Percentiles rank a stretch among this genome's conserved stretches.
These are phyloP conservation scores for Parambassis ranga DNA, from an alignment of 2,797 vertebrate genomes.

Conservation along the genomic window DNA sequence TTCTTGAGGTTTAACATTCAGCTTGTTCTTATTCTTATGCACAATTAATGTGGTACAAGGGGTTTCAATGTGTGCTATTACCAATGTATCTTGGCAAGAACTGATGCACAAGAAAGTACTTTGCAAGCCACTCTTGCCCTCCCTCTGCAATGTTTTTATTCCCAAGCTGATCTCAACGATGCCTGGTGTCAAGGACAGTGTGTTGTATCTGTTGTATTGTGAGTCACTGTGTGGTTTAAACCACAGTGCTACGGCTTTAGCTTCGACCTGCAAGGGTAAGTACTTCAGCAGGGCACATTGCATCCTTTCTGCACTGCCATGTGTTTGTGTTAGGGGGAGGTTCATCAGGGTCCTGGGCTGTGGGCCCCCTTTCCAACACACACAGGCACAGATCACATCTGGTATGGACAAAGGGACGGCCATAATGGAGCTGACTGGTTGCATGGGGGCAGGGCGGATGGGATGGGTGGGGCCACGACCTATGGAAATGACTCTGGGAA, in stretches of 20 bases:
- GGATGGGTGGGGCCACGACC: conserved; percentile 53
- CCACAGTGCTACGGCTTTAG: background rate
- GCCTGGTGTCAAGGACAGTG: background rate
- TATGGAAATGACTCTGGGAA: conserved; percentile 76
- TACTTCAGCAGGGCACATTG: conserved; percentile 14
- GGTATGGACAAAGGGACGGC: conserved; percentile 71
- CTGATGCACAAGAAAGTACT: too few relatives aligned
- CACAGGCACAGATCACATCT: conserved; percentile 66
- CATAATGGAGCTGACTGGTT: conserved; percentile 45
- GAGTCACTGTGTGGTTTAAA: background rate
- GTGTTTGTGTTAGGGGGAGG: conserved; percentile 7
- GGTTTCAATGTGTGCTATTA: too few relatives aligned
- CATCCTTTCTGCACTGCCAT: background rate
- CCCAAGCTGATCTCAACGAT: background rate
- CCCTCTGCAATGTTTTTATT: background rate
- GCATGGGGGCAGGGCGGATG: conserved; percentile 20
- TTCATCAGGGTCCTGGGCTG: background rate
- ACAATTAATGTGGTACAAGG: too few relatives aligned
- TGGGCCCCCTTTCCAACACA: conserved; percentile 24
- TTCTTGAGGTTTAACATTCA: too few relatives aligned
- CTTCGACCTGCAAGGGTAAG: conserved; percentile 21
- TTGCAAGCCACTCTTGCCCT: background rate
- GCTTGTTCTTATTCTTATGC: too few relatives aligned
- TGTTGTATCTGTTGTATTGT: background rate
- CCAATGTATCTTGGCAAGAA: too few relatives aligned